Base-by-base conservation (phyloP, 2,113 vertebrate species). In the Prunella fulvescens region DNA sequence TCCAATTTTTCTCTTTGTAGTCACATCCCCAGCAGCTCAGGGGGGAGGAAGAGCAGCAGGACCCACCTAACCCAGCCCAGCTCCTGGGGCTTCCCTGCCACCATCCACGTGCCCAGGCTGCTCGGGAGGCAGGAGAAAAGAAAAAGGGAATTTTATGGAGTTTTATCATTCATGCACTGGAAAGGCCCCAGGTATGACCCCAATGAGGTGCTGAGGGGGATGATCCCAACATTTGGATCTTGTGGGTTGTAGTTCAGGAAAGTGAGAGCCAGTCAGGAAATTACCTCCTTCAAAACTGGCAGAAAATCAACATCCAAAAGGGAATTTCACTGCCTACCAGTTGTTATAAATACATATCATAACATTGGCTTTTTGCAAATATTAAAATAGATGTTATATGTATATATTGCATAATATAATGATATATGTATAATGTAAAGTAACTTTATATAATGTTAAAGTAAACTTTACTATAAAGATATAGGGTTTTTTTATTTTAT, bases 301-400 rank as follows among this genome's bases (percentile, higher is more conserved):
- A 85, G 57, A 69, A 86, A 69, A 62, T 19, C 44, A n/a, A 8
- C 54, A 16, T 6, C 0, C 70, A 25, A 29, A 35, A 5, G 2
- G 10, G 5, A 35, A 79, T 53, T 54, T 66, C 14, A 5, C 14
- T 20, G 44, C 25, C 67, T 4, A 3, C 4, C 10, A 0, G 0
- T 2, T 35, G n/a, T 35, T 23, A 58, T 17, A 35, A 58, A 35
- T 25, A 11, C 22, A 25, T 58, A 35, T 25, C 35, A 17, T 35
- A 35, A 35, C 24, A 11, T 25, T 25, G n/a, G n/a, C 22, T 14
- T 50, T 48, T 48, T 25, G 23, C 22, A 58, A 35, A 35, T 58
- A 11, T 35, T 58, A 25, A 58, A 37, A 37, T 58, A 37, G 10
- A 37, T 58, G 15, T 58, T 58, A 37, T 25, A 37, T 58, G 56